Percentiles rank a stretch among this genome's conserved stretches.
phyloP scores from a whole-genome alignment of 2,797 vertebrate species.

The Neosilurus hyrtlii region DNA sequence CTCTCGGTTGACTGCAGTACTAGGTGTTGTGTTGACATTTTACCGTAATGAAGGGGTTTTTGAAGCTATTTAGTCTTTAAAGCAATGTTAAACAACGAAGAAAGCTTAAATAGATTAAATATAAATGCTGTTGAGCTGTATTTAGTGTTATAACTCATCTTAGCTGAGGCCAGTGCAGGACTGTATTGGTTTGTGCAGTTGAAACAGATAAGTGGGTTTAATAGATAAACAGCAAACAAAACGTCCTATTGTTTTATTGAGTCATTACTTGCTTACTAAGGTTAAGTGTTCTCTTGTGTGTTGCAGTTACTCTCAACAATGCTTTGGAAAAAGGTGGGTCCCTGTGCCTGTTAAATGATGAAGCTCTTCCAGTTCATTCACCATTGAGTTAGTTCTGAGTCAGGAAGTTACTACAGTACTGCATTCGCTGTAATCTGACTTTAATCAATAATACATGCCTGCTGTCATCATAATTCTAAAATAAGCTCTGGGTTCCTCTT shows the following conservation, averaged over 20 bases:
- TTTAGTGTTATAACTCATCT: background rate
- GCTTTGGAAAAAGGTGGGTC: conserved; percentile 87
- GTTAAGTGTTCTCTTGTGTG: conserved; percentile 37
- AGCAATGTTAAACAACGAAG: background rate
- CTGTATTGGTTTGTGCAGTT: background rate
- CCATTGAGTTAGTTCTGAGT: background rate
- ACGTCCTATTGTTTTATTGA: background rate
- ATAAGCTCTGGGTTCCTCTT: conserved; percentile 54
- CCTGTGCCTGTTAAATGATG: background rate
- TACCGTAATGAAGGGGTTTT: conserved; percentile 35
- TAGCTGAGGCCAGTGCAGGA: too few species aligned
- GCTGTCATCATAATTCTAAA: background rate
- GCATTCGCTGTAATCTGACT: background rate
- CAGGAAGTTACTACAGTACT: background rate
- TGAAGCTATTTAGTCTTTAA: too few species aligned
- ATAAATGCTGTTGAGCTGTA: background rate
- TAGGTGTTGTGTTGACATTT: background rate
- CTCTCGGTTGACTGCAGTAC: background rate
- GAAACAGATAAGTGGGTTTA: background rate
- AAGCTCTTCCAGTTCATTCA: background rate
- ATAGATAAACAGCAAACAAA: background rate
- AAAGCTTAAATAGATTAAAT: background rate
- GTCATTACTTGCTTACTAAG: background rate
- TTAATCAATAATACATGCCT: background rate
- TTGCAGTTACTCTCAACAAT: conserved; percentile 88